A percentile compares a stretch with the other conserved stretches of the same genome.
phyloP scores from a whole-genome alignment of 1,140 invertebrate genomes.

The Paraescarpia echinospica region DNA sequence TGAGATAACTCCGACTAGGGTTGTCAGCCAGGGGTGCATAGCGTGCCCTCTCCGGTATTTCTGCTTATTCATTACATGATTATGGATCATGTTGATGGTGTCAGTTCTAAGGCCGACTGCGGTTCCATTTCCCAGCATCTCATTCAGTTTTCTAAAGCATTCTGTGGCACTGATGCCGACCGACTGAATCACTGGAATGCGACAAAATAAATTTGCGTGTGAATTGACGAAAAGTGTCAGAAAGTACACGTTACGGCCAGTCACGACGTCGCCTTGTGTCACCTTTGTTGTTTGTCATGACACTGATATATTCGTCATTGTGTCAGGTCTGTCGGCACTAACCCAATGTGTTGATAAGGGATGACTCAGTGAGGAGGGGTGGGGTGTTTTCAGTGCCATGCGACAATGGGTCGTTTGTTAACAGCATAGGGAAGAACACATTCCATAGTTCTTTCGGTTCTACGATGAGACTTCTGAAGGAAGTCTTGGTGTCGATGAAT shows the following conservation, averaged over 20 bases:
- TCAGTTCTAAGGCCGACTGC: neutral
- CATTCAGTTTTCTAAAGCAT: neutral
- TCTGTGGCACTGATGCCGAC: neutral
- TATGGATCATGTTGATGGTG: neutral
- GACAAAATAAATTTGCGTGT: neutral
- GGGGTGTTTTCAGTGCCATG: neutral
- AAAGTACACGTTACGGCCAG: neutral
- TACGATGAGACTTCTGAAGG: neutral
- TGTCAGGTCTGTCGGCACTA: neutral
- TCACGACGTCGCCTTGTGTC: neutral
- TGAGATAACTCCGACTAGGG: neutral
- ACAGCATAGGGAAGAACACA: neutral
- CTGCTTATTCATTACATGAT: constrained; percentile 6
- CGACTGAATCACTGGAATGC: neutral
- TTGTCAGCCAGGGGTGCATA: neutral
- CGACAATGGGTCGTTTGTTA: neutral
- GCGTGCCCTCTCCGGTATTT: neutral
- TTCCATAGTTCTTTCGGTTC: neutral
- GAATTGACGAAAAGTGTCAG: neutral
- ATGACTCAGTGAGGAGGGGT: neutral
- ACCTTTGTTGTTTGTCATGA: neutral
- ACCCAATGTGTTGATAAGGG: neutral
- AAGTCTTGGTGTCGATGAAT: neutral
- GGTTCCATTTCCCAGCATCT: neutral
- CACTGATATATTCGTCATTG: neutral